phyloP scores from a whole-genome alignment of 2,113 vertebrate species.

The Atractosteus spatula region DNA sequence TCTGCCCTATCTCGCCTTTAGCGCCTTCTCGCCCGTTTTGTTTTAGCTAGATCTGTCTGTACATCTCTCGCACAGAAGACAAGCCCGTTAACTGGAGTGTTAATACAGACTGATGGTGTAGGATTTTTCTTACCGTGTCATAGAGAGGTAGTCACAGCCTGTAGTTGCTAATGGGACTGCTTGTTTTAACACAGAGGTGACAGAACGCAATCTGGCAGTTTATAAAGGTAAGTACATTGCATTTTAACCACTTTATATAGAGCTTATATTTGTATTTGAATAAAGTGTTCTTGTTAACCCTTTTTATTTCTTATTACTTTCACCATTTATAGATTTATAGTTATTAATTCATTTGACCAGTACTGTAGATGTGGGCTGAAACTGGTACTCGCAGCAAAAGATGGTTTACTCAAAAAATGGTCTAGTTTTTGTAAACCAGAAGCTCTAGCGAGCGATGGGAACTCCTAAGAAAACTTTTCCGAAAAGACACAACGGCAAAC shows the following conservation, averaged over 20 bases:
- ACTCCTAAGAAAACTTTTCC: background rate
- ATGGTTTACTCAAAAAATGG: conserved; percentile 3
- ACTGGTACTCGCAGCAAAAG: too few species aligned
- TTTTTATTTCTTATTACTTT: background rate
- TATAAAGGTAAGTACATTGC: conserved; percentile 30
- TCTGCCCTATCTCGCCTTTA: conserved; percentile 29
- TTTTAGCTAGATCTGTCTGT: conserved; percentile 4
- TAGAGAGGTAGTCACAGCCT: conserved; percentile 24
- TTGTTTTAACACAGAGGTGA: conserved; percentile 19
- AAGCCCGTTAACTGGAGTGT: conserved; percentile 23
- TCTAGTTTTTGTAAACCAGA: conserved; percentile 8
- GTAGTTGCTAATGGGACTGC: conserved; percentile 31
- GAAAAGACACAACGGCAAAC: background rate
- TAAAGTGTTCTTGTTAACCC: background rate
- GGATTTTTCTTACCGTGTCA: conserved; percentile 37
- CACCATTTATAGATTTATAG: background rate
- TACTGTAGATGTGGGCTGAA: background rate
- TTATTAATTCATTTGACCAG: background rate
- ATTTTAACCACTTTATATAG: background rate
- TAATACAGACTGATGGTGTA: conserved; percentile 29
- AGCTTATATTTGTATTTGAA: background rate
- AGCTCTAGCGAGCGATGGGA: background rate
- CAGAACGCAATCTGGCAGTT: conserved; percentile 15
- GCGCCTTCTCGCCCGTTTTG: conserved; percentile 1
- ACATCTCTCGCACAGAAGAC: conserved; percentile 16